A percentile compares a stretch with the other conserved stretches of the same genome.
These are phyloP conservation scores for Heliconius himera DNA, from an alignment of 1,140 invertebrate species.

Conservation along the genomic window DNA sequence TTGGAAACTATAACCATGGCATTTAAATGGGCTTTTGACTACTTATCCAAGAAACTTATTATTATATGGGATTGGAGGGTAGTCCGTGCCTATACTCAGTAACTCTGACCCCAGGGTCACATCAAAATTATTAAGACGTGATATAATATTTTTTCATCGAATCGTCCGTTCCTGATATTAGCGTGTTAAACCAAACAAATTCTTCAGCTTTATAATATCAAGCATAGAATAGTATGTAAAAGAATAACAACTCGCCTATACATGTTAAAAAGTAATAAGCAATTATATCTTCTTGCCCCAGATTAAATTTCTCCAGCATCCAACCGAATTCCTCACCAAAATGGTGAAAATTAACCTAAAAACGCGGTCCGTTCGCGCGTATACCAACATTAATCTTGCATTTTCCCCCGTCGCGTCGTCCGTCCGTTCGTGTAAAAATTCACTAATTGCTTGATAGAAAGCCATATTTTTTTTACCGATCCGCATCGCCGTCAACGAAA, in stretches of 20 bases:
- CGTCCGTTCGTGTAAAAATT: constrained; percentile 71
- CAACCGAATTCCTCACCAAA: constrained; percentile 35
- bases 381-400: constrained; percentile 57
- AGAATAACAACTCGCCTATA: background rate
- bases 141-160: too few species aligned
- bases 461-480: constrained; percentile 60
- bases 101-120: too few species aligned
- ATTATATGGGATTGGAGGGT: too few species aligned
- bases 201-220: too few species aligned
- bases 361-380: constrained; percentile 44
- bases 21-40: too few species aligned
- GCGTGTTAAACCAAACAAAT: too few species aligned
- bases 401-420: constrained; percentile 49
- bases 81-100: too few species aligned
- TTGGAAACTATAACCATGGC: too few species aligned
- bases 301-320: constrained; percentile 26
- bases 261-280: background rate
- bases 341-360: constrained; percentile 46
- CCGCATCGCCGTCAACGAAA: constrained; percentile 47
- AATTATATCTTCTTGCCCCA: background rate
- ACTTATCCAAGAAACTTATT: too few species aligned
- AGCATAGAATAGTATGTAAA: too few species aligned
- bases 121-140: too few species aligned
- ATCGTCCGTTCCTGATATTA: too few species aligned
- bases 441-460: constrained; percentile 75